Base-by-base conservation (phyloP, 2,113 vertebrate species). In the Poecilia latipinna region DNA sequence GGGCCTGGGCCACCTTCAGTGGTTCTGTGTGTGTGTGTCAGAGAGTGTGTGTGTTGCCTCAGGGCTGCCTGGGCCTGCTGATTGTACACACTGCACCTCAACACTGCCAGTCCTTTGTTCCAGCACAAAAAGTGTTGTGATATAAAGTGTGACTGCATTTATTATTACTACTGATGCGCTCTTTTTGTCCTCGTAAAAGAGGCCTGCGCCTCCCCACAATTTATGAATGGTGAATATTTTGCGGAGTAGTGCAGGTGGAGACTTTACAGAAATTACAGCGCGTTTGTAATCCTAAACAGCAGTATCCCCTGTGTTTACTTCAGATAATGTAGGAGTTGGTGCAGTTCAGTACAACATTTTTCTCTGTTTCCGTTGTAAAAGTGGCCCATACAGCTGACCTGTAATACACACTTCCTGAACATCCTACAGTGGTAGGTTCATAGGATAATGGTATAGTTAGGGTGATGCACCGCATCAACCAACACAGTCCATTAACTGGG, bases 1-100 rank as follows among this genome's bases (percentile, higher is more conserved):
- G 75, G 84, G 75, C 84, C 85, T 75, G 80, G 75, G 69, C 72
- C 61, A 86, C 79, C 84, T 81, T 75, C 32, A 37, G 87, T 66
- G 63, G 6, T 64, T 60, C 33, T 37, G 57, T 71, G 70, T 65
- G 42, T 70, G 77, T 74, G 17, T 19, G 44, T 48, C 4, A 7
- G 44, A 48, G 44, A 17, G 44, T 5, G 44, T 48, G 44, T 48
- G 44, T 17, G 13, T 48, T 26, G 79, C 82, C 67, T 61, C 65
- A 74, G 85, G 84, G 77, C 71, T 70, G 71, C 75, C 75, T 85
- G 82, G 66, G 66, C 64, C 33, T 66, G 65, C 74, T 79, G 82
- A 78, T 84, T 75, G 78, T 68, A 68, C 67, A 70, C 67, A 65
- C 44, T 74, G 61, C 78, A 73, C 39, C 48, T 66, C 37, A 4